Evolutionary conservation across 2,888 invertebrate species (phyloP).

Genomic region (Heliconius ethilla): DNA sequence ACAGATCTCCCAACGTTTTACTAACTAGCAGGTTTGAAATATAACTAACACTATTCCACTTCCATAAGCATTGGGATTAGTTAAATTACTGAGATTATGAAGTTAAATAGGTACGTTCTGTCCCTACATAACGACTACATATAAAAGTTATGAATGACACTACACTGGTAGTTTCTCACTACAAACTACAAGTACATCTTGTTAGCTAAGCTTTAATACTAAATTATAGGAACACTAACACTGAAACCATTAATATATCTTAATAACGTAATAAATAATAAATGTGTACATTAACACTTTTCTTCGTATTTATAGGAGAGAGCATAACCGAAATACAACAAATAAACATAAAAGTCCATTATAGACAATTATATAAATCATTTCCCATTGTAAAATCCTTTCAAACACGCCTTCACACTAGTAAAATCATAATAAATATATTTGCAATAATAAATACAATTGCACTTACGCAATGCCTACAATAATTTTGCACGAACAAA

Average conservation of each 20-base stretch:
- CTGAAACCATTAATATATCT: neutral
- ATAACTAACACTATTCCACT: neutral
- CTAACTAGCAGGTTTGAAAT: neutral
- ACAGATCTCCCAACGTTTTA: neutral
- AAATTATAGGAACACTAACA: neutral
- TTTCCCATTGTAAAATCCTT: conserved; percentile 16
- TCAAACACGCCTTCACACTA: conserved; percentile 41
- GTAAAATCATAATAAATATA: conserved; percentile 49
- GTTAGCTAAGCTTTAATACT: neutral
- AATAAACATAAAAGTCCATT: neutral
- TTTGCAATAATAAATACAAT: conserved; percentile 55
- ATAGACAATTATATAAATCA: conserved; percentile 17
- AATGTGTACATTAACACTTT: neutral
- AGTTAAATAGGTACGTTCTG: neutral
- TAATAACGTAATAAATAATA: neutral
- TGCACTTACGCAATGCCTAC: conserved; percentile 57
- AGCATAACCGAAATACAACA: neutral
- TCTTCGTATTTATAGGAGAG: neutral
- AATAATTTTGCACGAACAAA: conserved; percentile 69
- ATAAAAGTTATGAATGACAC: conserved; percentile 7
- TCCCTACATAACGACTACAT: conserved; percentile 3
- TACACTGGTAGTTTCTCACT: neutral
- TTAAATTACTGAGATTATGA: neutral
- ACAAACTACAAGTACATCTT: neutral
- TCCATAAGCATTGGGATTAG: neutral